Evolutionary conservation across 37 sponge, comb jelly and placozoan genomes (phyloP).

Genomic region (Spongia lamella): DNA sequence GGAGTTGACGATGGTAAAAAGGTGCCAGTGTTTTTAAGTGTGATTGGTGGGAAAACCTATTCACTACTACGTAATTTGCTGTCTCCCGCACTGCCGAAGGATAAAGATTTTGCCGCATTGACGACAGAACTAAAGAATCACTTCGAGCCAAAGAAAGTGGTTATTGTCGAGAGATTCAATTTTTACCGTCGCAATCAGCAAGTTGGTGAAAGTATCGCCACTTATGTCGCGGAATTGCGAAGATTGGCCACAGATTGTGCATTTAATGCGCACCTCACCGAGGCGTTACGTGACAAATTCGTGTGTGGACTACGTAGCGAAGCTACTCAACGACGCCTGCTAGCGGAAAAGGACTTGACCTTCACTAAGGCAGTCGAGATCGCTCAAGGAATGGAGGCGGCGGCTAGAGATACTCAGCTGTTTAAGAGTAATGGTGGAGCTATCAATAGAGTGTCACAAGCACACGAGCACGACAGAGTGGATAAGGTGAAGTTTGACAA

Average conservation of each 20-base stretch:
- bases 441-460: no score
- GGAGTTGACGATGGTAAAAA: conserved; percentile 4
- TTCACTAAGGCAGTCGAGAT: no score
- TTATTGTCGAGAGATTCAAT: conserved; percentile 6
- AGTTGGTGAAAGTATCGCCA: not conserved
- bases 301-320: conserved; percentile 11
- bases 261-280: not conserved
- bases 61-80: not conserved
- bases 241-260: not conserved
- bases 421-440: no score
- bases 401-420: no score
- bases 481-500: no score
- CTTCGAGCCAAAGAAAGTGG: conserved; percentile 7
- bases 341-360: no score
- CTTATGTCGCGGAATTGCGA: conserved; percentile 1
- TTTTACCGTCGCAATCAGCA: conserved; percentile 3
- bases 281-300: not conserved
- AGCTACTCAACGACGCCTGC: not conserved
- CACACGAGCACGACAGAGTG: no score
- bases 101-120: not conserved
- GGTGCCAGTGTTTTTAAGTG: not conserved
- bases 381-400: no score
- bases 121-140: not conserved
- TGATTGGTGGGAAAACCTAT: conserved; percentile 13
- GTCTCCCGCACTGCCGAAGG: not conserved